Conservation (phyloP, 2,888 invertebrate genomes). For the Eremobia ochroleuca region DNA sequence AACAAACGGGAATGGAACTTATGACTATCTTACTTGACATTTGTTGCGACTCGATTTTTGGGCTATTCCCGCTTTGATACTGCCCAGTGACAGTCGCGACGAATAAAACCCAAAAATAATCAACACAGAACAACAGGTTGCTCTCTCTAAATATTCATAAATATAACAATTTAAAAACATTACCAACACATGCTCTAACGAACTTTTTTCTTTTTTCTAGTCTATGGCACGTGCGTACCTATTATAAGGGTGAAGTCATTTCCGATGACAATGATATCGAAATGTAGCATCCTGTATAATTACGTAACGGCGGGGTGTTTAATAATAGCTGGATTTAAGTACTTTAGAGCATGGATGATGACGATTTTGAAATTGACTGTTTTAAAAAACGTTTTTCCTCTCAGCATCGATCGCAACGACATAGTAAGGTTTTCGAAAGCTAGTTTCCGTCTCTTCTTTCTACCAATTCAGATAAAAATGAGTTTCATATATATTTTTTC, state of each 20-base stretch:
- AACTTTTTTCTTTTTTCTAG: slow-evolving; percentile 70
- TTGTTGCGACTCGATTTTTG: not conserved
- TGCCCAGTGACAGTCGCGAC: not conserved
- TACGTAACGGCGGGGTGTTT: slow-evolving; percentile 55
- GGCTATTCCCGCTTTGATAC: not conserved
- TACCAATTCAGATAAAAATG: not conserved
- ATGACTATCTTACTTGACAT: not conserved
- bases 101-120: slow-evolving; percentile 3
- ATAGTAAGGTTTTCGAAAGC: not conserved
- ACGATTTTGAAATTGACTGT: slow-evolving; percentile 31
- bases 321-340: slow-evolving; percentile 26
- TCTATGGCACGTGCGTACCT: slow-evolving; percentile 79
- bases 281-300: slow-evolving; percentile 73
- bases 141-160: slow-evolving; percentile 47
- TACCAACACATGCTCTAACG: slow-evolving; percentile 64
- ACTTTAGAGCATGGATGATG: slow-evolving; percentile 13
- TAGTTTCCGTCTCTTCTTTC: not conserved
- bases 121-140: slow-evolving; percentile 40
- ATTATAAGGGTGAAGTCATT: slow-evolving; percentile 86
- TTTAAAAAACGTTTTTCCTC: not conserved
- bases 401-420: not conserved
- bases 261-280: slow-evolving; percentile 88
- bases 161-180: slow-evolving; percentile 46
- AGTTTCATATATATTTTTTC: too few relatives aligned
- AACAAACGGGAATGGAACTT: too few relatives aligned